These are phyloP conservation scores for Notodonta ziczac DNA, from an alignment of 2,888 invertebrate species.

Conservation along the genomic window DNA sequence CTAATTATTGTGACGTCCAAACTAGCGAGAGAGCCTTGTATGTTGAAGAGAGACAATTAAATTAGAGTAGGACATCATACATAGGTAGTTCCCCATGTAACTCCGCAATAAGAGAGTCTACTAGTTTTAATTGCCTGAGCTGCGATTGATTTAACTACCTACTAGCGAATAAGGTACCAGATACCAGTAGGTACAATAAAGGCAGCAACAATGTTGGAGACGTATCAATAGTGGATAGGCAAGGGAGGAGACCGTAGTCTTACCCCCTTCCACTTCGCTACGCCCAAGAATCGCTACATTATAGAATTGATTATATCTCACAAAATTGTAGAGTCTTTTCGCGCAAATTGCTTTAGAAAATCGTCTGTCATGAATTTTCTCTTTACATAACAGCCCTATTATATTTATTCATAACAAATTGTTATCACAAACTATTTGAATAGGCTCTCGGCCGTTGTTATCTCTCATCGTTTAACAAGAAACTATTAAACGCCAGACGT, in stretches of 20 bases:
- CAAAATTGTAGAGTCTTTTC: background rate
- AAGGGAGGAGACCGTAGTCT: too few relatives aligned
- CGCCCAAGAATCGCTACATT: background rate
- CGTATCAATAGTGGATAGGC: too few relatives aligned
- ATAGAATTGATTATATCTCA: background rate
- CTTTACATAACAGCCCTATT: background rate
- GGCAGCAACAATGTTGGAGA: too few relatives aligned
- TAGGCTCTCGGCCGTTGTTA: background rate
- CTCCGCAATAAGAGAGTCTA: too few relatives aligned
- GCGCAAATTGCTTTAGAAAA: background rate
- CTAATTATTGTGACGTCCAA: slow-evolving; percentile 14
- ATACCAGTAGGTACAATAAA: too few relatives aligned
- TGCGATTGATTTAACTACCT: too few relatives aligned
- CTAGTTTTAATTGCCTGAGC: too few relatives aligned
- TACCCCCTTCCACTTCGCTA: too few relatives aligned
- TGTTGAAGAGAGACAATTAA: too few relatives aligned
- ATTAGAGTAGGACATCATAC: too few relatives aligned
- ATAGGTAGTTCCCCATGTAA: too few relatives aligned
- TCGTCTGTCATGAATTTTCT: slow-evolving; percentile 1
- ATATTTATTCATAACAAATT: slow-evolving; percentile 2
- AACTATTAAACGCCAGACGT: background rate
- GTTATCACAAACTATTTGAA: slow-evolving; percentile 6
- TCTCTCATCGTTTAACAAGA: background rate
- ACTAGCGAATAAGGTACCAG: too few relatives aligned
- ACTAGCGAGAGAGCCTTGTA: background rate